A percentile compares a stretch with the other conserved stretches of the same genome.
Conservation (phyloP, 2,797 vertebrate genomes). For the Ambastaia sidthimunki region DNA sequence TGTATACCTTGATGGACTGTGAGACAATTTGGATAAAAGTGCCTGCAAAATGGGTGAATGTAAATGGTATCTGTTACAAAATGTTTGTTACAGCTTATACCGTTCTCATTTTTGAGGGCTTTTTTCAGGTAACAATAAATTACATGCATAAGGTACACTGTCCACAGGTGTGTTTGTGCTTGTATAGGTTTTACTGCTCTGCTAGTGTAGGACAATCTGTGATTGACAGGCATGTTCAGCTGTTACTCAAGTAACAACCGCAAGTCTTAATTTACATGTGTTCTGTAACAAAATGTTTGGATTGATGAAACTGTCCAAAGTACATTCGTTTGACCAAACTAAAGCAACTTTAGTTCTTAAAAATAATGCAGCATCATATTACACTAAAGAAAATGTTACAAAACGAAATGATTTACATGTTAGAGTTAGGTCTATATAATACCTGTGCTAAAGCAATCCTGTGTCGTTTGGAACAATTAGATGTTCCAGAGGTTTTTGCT, state of each 20-base stretch:
- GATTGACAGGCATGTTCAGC: slow-evolving; percentile 7
- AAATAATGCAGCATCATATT: neutral
- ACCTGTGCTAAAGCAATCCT: slow-evolving; percentile 59
- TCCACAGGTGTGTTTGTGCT: slow-evolving; percentile 57
- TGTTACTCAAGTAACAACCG: slow-evolving; percentile 43
- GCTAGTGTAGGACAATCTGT: slow-evolving; percentile 44
- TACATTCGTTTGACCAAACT: slow-evolving; percentile 26
- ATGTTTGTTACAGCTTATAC: slow-evolving; percentile 66
- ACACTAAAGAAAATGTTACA: neutral
- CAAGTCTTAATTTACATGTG: slow-evolving; percentile 68
- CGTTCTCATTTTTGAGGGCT: slow-evolving; percentile 67
- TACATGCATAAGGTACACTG: slow-evolving; percentile 66
- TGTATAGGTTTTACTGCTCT: slow-evolving; percentile 56
- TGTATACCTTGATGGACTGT: slow-evolving; percentile 21
- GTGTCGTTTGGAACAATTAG: neutral
- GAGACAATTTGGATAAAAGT: no score
- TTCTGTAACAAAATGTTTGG: slow-evolving; percentile 50
- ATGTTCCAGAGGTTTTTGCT: neutral
- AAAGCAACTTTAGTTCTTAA: neutral
- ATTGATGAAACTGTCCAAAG: slow-evolving; percentile 68
- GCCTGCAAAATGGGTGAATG: no score
- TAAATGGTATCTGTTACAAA: no score
- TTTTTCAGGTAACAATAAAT: slow-evolving; percentile 72
- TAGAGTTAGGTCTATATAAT: slow-evolving; percentile 38
- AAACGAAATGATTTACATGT: neutral